These are phyloP conservation scores for Seira ritae DNA, from an alignment of 2,888 invertebrate species.

Conservation along the genomic window DNA sequence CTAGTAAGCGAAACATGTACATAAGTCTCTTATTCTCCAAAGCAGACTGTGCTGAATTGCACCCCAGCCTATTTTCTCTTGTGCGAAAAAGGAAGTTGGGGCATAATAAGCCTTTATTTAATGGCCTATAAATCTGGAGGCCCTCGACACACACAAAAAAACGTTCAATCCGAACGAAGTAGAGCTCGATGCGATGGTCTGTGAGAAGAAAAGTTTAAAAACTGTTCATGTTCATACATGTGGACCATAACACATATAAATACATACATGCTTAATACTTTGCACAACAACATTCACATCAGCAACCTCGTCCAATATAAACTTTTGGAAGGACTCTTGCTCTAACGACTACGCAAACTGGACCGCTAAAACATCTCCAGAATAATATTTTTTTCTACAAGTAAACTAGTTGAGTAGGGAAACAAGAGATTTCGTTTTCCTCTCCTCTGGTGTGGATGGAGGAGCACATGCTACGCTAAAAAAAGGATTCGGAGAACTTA, in stretches of 20 bases:
- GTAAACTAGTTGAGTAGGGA: not conserved
- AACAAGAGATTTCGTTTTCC: not conserved
- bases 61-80: constrained; percentile 69
- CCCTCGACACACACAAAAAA: constrained; percentile 72
- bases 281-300: not conserved
- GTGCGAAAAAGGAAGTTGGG: constrained; percentile 73
- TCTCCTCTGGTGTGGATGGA: not conserved
- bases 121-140: constrained; percentile 74
- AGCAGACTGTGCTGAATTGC: constrained; percentile 55
- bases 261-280: not conserved
- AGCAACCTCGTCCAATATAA: not conserved
- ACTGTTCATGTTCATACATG: constrained; percentile 49
- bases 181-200: constrained; percentile 62
- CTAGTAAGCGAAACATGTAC: not conserved
- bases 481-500: not conserved
- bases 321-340: not conserved
- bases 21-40: constrained; percentile 1
- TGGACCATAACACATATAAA: constrained; percentile 3
- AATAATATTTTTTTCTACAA: not conserved
- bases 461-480: not conserved
- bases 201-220: constrained; percentile 67
- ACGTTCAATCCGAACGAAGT: constrained; percentile 69
- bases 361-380: not conserved
- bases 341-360: not conserved
- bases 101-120: constrained; percentile 74